Conservation (phyloP, 2,888 invertebrate genomes). For the Bombylius major region DNA sequence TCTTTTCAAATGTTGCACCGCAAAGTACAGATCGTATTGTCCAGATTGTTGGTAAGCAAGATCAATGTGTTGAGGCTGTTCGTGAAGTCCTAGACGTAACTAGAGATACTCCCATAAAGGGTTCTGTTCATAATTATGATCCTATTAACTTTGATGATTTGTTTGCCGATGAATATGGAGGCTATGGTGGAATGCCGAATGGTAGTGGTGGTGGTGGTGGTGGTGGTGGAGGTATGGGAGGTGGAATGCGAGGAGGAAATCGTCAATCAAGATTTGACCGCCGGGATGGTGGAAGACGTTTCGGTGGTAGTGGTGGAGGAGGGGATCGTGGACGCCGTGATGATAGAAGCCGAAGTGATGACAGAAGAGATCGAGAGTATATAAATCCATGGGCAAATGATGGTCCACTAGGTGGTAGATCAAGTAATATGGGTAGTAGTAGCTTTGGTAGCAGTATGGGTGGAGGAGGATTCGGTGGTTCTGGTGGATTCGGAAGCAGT, state of each 20-base stretch:
- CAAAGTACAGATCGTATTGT: conserved; percentile 95
- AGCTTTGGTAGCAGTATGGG: conserved; percentile 17
- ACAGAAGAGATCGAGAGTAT: conserved; percentile 20
- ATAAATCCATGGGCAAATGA: conserved; percentile 18
- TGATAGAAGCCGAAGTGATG: conserved; percentile 30
- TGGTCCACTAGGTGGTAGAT: conserved; percentile 11
- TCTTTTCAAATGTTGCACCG: conserved; percentile 88
- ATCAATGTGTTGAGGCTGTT: conserved; percentile 72
- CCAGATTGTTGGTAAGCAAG: conserved; percentile 74
- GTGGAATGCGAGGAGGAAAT: conserved; percentile 23
- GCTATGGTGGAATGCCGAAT: conserved; percentile 52
- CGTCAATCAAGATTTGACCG: conserved; percentile 17
- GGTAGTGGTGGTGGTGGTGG: conserved; percentile 28
- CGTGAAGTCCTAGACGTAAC: conserved; percentile 77
- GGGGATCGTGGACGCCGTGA: conserved; percentile 20
- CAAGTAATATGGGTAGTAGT: conserved; percentile 15
- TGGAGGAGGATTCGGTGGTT: conserved; percentile 18
- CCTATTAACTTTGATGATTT: conserved; percentile 93
- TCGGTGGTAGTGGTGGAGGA: conserved; percentile 32
- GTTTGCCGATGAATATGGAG: conserved; percentile 91
- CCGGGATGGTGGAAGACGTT: conserved; percentile 27
- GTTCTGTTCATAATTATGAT: conserved; percentile 79
- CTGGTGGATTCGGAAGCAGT: conserved; percentile 16
- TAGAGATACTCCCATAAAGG: conserved; percentile 74
- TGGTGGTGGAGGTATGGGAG: conserved; percentile 41